phyloP scores from a whole-genome alignment of 2,797 vertebrate genomes.

The Oryzias sinensis region DNA sequence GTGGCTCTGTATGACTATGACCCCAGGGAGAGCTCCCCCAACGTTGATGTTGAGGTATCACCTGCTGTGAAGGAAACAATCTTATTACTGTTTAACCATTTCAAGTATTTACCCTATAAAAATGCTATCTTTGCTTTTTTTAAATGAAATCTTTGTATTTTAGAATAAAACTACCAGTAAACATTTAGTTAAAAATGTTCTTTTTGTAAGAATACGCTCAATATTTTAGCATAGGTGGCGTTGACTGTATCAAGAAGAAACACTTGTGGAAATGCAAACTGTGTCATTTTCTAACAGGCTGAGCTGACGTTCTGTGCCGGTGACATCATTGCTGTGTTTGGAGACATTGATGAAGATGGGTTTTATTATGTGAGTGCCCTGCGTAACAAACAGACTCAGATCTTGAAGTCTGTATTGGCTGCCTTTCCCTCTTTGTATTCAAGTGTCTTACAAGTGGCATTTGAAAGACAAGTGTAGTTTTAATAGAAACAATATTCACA shows the following conservation, averaged over 20 bases:
- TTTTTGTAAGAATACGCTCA: background rate
- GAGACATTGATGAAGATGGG: conserved; percentile 97
- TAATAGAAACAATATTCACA: no score
- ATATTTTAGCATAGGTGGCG: background rate
- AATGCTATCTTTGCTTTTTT: background rate
- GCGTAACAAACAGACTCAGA: background rate
- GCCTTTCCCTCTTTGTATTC: background rate
- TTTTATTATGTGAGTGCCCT: conserved; percentile 92
- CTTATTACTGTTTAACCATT: background rate
- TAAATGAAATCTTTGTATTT: background rate
- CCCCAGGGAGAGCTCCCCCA: conserved; percentile 94
- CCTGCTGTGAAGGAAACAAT: background rate
- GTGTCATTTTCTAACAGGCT: conserved; percentile 72
- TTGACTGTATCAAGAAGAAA: background rate
- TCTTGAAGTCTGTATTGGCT: background rate
- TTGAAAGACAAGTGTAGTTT: no score
- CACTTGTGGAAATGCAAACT: background rate
- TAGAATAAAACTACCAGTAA: no score
- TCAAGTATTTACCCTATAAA: background rate
- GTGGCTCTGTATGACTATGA: conserved; percentile 97
- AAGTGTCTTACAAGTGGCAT: no score
- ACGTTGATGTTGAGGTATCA: conserved; percentile 94
- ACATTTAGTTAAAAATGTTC: no score
- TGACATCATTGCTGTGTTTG: conserved; percentile 93
- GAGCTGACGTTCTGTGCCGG: conserved; percentile 96